Evolutionary conservation across 2,888 invertebrate species (phyloP).

Genomic region (Drosophila meridionalis): DNA sequence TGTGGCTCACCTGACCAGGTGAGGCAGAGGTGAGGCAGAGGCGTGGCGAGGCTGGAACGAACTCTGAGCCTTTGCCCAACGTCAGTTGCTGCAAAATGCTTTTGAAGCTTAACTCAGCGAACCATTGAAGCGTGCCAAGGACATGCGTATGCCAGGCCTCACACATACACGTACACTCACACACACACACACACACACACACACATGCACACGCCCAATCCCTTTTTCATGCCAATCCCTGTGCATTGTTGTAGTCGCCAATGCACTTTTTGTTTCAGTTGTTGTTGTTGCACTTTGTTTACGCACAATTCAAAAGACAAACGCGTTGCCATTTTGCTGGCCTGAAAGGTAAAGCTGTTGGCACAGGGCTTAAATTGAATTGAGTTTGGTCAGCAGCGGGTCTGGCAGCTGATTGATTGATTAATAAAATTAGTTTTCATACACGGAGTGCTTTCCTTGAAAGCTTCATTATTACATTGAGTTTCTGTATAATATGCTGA

Average conservation of each 20-base stretch:
- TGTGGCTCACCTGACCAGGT: slow-evolving; percentile 16
- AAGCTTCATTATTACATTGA: neutral
- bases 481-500: no score
- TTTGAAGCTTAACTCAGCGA: slow-evolving; percentile 52
- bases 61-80: slow-evolving; percentile 15
- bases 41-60: neutral
- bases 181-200: neutral
- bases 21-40: slow-evolving; percentile 2
- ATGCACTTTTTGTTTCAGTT: slow-evolving; percentile 43
- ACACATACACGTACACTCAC: neutral
- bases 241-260: slow-evolving; percentile 46
- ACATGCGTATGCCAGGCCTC: slow-evolving; percentile 44
- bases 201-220: neutral
- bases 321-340: slow-evolving; percentile 31
- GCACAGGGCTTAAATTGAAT: slow-evolving; percentile 18
- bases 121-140: slow-evolving; percentile 58
- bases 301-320: slow-evolving; percentile 55
- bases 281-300: slow-evolving; percentile 24
- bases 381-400: slow-evolving; percentile 23
- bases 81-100: slow-evolving; percentile 47
- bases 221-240: slow-evolving; percentile 1
- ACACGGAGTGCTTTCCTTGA: neutral
- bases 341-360: slow-evolving; percentile 8
- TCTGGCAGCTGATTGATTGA: slow-evolving; percentile 44
- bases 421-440: neutral